A percentile compares a stretch with the other conserved stretches of the same genome.
Evolutionary conservation across 2,888 invertebrate species (phyloP).

Genomic region (Cylindroiulus punctatus): DNA sequence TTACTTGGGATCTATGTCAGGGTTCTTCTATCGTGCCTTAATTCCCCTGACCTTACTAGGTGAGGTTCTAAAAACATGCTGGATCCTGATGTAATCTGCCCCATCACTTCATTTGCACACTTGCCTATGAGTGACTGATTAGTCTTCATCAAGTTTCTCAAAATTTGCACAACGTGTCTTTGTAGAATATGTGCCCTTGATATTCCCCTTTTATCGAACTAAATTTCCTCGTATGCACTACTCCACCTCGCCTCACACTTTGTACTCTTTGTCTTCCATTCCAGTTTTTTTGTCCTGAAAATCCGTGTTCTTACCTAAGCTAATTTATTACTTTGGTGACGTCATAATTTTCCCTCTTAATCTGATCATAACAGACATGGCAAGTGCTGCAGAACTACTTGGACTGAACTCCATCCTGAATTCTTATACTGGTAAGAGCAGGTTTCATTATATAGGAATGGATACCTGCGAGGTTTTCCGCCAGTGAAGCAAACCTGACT

Average conservation of each 20-base stretch:
- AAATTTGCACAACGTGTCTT: too few relatives aligned
- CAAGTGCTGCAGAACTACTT: constrained; percentile 57
- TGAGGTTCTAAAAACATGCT: not conserved
- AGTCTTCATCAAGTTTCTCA: too few relatives aligned
- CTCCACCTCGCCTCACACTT: too few relatives aligned
- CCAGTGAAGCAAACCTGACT: too few relatives aligned
- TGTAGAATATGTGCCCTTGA: too few relatives aligned
- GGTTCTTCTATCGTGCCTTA: not conserved
- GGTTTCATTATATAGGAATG: constrained; percentile 35
- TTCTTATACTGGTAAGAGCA: constrained; percentile 53
- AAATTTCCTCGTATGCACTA: too few relatives aligned
- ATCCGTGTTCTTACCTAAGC: not conserved
- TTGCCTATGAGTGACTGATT: too few relatives aligned
- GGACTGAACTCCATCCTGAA: constrained; percentile 57
- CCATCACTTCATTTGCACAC: too few relatives aligned
- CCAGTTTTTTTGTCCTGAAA: too few relatives aligned
- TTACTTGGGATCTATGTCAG: not conserved
- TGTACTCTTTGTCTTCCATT: too few relatives aligned
- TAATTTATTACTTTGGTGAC: not conserved
- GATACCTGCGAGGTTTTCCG: too few relatives aligned
- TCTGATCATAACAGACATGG: constrained; percentile 55
- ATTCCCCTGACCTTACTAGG: not conserved
- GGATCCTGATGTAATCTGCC: not conserved
- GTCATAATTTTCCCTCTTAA: not conserved
- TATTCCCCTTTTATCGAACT: too few relatives aligned